Evolutionary conservation across 2,797 vertebrate genomes (phyloP).

Genomic region (Petrocephalus schoutedeni): DNA sequence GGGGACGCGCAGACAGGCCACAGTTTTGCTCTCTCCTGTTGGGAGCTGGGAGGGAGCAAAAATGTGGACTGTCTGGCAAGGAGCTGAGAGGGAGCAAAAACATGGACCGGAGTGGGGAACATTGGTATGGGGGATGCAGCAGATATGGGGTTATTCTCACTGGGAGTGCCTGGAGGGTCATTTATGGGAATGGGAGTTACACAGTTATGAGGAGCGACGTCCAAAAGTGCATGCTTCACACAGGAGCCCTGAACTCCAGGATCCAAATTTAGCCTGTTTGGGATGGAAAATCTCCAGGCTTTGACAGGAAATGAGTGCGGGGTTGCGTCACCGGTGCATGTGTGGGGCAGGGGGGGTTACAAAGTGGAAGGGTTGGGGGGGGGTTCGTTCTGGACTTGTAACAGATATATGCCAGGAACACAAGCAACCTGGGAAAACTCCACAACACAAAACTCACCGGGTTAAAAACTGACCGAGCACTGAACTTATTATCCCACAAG

Average conservation of each 20-base stretch:
- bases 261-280: conserved; percentile 60
- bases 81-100: not conserved
- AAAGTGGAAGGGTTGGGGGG: conserved; percentile 16
- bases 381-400: not conserved
- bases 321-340: conserved; percentile 33
- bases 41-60: not conserved
- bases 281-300: conserved; percentile 54
- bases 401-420: not conserved
- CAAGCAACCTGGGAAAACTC: not conserved
- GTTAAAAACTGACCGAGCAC: no score
- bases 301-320: conserved; percentile 54
- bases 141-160: not conserved
- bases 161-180: not conserved
- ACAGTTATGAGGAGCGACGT: conserved; percentile 35
- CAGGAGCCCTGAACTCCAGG: conserved; percentile 43
- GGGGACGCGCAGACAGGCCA: not conserved
- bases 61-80: not conserved
- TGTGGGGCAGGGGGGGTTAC: conserved; percentile 32
- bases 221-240: conserved; percentile 61
- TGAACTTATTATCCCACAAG: not conserved
- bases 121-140: not conserved
- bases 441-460: not conserved
- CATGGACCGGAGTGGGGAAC: not conserved
- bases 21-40: not conserved
- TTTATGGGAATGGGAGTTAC: conserved; percentile 22